These are phyloP conservation scores for Drosophila barbarae DNA, from an alignment of 2,888 invertebrate species.

Conservation along the genomic window DNA sequence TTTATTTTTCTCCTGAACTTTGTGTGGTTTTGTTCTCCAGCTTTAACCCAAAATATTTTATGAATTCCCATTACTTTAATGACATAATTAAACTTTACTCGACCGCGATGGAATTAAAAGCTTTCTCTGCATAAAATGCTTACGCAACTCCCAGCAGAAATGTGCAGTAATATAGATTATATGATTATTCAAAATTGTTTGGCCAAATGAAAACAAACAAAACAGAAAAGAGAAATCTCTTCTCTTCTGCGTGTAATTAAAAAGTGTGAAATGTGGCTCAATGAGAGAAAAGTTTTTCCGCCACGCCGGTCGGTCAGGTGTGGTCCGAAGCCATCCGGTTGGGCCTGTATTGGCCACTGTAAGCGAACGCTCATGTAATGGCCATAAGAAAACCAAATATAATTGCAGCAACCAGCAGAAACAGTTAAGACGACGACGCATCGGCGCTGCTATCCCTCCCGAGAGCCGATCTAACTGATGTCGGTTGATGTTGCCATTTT, in stretches of 20 bases:
- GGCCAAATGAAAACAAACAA: constrained; percentile 16
- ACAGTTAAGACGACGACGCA: constrained; percentile 36
- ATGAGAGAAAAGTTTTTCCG: constrained; percentile 16
- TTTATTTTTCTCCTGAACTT: neutral
- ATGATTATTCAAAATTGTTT: constrained; percentile 36
- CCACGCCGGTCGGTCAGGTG: constrained; percentile 16
- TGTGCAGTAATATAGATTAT: constrained; percentile 38
- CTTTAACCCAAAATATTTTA: neutral
- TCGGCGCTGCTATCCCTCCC: constrained; percentile 29
- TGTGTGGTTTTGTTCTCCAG: neutral
- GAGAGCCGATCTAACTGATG: constrained; percentile 17
- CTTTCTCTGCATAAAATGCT: constrained; percentile 21
- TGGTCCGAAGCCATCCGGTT: constrained; percentile 22
- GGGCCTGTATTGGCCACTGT: constrained; percentile 4
- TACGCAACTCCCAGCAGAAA: constrained; percentile 17
- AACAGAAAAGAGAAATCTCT: constrained; percentile 31
- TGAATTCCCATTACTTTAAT: constrained; percentile 1
- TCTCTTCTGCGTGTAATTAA: constrained; percentile 21
- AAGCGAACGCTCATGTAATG: constrained; percentile 28
- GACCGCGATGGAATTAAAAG: neutral
- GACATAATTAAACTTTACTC: constrained; percentile 8
- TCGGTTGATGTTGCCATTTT: constrained; percentile 28
- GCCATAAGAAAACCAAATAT: constrained; percentile 20
- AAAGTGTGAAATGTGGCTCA: constrained; percentile 32
- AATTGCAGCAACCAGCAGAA: constrained; percentile 27